Evolutionary conservation across 1,140 invertebrate genomes (phyloP), one percentile per base, ranked within the genome.

Genomic region (Aphidius gifuensis): DNA sequence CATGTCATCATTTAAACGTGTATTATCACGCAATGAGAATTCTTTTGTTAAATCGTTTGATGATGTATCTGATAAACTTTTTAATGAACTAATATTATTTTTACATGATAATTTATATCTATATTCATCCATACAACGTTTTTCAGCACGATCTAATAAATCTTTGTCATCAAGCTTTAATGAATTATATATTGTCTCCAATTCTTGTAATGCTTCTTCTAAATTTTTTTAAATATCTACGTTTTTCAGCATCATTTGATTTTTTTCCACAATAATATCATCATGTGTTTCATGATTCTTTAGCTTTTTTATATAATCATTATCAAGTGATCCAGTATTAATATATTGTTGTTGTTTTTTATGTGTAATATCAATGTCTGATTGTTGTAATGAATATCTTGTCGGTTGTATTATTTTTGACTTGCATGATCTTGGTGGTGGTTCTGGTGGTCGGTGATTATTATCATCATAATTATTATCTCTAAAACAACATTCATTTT

Each of bases 161-260:
- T 93, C 91, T 68, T 93, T 90, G 72, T 94, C 92, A 3, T 87
- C 89, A 16, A 94, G 79, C 11, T 87, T 85, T 23, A 94, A 80
- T 66, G 89, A 92, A 68, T 92, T 91, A 77, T 94, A 95, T 72
- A 96, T 94, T 11, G 90, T 88, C 81, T 96, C 93, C 42, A 96
- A 76, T 77, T 96, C 93, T 67, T 88, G 88, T 6, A 96, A 80
- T 49, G 92, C 92, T 69, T 94, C 91, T 74, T 94, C 92, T 39
- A 93, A 82, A 77, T n/a, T 93, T 93, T 21, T 85, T 86, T 1
- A 89, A 90, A 69, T 86, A 87, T 66, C 84, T 80, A 62, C 80
- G 79, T 11, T 81, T 72, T 56, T 47, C 38, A 45, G 4, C 44
- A 3, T 55, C 38, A 50, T 62, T 55, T 16, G 48, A 56, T 32